phyloP scores from a whole-genome alignment of 2,113 vertebrate species.

The Barnardius zonarius region DNA sequence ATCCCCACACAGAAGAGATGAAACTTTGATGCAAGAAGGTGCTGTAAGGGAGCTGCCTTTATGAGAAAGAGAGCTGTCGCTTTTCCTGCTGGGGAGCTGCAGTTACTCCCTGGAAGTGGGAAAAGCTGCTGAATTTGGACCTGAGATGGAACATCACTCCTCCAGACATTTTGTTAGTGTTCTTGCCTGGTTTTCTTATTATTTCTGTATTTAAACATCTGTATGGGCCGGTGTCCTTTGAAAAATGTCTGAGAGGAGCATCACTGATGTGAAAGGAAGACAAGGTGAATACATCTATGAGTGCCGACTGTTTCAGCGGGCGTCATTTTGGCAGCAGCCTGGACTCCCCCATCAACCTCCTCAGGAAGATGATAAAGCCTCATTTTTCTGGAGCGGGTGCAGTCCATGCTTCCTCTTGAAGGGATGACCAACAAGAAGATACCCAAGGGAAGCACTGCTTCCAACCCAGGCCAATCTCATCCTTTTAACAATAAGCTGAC shows the following conservation, averaged over 20 bases:
- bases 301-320: rapidly evolving
- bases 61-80: rapidly evolving
- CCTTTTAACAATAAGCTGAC: neutral
- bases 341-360: neutral
- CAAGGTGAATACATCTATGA: neutral
- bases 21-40: neutral
- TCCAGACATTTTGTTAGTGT: neutral
- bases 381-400: neutral
- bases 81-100: neutral
- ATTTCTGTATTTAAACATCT: neutral
- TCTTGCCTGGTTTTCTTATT: neutral
- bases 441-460: neutral
- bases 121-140: neutral
- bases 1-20: neutral
- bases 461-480: neutral
- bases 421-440: neutral
- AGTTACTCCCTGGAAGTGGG: neutral
- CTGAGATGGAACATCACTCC: neutral
- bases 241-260: neutral
- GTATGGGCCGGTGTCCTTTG: neutral
- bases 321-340: neutral
- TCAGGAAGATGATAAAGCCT: neutral
- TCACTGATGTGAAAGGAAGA: neutral
- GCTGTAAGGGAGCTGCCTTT: neutral
- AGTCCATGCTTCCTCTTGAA: neutral